Base-by-base conservation (phyloP, 1,140 invertebrate species). In the Armadillidium nasatum region DNA sequence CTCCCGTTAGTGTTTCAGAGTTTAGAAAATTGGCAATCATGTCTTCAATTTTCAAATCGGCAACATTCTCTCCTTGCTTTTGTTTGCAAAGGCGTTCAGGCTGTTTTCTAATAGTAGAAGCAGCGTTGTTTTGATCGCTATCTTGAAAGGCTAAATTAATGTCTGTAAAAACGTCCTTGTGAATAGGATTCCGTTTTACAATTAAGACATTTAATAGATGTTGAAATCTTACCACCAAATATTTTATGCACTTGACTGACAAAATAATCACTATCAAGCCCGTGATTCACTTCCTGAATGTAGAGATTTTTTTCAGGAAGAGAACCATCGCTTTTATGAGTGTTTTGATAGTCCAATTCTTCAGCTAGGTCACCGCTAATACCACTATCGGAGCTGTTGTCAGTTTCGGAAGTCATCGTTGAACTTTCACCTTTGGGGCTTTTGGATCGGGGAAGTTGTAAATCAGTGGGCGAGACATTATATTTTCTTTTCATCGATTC, bases 111-210 rank as follows among this genome's bases (percentile, higher is more conserved):
- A 72, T 72, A 22, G 74, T 71, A 72, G 43, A 66, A 15, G 74
- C 22, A 43, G 77, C 73, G 60, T 73, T 75, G 44, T 50, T 72
- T 33, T 71, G 77, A 46, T 82, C 83, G 67, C 60, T 50, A 33
- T 89, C 89, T 0, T 92, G 92, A 83, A 94, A 93, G 0, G 92
- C 91, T 7, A 95, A 84, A 73, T 93, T 91, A 7, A 95, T 84
- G 80, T 94, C 93, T 4, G 91, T 88, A 84, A 94, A 94, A 72
- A 88, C 88, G 83, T 94, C 93, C 9, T 88, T 88, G 15, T 90
- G 90, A 50, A 88, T 86, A n/a, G 0, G 92, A 93, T 71, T 89
- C 88, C 4, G 87, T 88, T 60, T 87, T 85, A 83, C 93, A 95
- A 9, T 87, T 87, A 0, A 88, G 85, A 82, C 93, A 95, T 74